Base-by-base conservation (phyloP, 2,888 invertebrate genomes). In the Chouioia cunea region DNA sequence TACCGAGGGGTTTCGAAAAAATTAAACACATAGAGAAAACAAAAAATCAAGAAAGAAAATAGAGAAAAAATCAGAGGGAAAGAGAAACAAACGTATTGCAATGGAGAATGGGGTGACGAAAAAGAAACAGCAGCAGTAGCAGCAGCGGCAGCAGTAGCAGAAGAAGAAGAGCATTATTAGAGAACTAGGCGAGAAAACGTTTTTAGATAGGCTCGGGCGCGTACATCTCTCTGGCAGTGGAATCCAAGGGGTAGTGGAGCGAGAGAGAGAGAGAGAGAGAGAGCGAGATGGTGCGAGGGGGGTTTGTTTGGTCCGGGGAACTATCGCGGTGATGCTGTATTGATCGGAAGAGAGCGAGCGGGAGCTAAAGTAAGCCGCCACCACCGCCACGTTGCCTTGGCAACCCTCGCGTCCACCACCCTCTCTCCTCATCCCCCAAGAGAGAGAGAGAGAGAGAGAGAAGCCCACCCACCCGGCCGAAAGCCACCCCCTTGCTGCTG, bases 281-380 rank as follows among this genome's bases (percentile, higher is more conserved):
- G 58, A 65, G 59, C 6, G 52, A 15, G 56, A 52, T 58, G 50
- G 59, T 43, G 66, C n/a, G 57, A 54, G 71, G 67, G 71, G 76
- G 79, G 78, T 80, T 83, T 80, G 80, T 82, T 83, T 83, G 83
- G 85, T 83, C 83, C 84, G 83, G 84, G 85, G 81, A 70, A 48
- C 70, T 73, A 73, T 70, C 70, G 64, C 62, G 79, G 77, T 80
- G 84, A 85, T 83, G 85, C 85, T 85, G 84, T 85, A 85, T 85
- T 85, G 85, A 85, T 85, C 85, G 82, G 79, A 74, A 57, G 66
- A 70, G 65, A 62, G 75, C 76, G 70, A 77, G 79, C 80, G 76
- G 72, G 80, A 80, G 82, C 83, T 82, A 81, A 83, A 83, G 81
- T 82, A 82, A 83, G 81, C 82, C 80, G 71, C 60, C 57, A 27